Conservation (phyloP, 1,140 invertebrate species). For the Coptotermes formosanus region DNA sequence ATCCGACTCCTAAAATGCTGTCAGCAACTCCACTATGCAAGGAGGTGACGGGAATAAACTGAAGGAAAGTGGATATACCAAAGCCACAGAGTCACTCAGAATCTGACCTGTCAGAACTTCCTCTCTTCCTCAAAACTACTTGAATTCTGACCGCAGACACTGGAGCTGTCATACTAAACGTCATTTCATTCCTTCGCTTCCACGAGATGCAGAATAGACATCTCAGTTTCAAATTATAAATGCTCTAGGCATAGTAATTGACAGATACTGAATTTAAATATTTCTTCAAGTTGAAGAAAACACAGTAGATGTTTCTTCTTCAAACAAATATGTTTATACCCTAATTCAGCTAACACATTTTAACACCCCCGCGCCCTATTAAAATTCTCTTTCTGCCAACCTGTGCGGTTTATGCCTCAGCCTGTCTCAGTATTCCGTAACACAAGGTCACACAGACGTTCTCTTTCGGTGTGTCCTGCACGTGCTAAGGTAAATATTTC, state of each 20-base stretch:
- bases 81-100: not conserved
- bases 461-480: too few relatives aligned
- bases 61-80: not conserved
- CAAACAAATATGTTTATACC: too few relatives aligned
- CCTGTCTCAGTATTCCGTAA: too few relatives aligned
- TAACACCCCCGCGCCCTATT: too few relatives aligned
- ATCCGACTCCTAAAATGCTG: not conserved
- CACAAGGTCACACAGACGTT: too few relatives aligned
- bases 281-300: too few relatives aligned
- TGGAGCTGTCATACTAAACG: not conserved
- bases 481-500: too few relatives aligned
- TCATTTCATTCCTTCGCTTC: not conserved
- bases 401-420: too few relatives aligned
- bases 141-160: conserved; percentile 6
- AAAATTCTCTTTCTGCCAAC: too few relatives aligned
- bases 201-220: not conserved
- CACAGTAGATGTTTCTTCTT: too few relatives aligned
- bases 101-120: conserved; percentile 5
- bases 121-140: not conserved
- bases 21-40: not conserved
- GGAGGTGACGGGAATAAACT: too few relatives aligned
- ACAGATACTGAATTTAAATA: not conserved
- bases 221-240: not conserved
- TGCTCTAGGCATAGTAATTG: not conserved
- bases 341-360: too few relatives aligned